These are phyloP conservation scores for Rotaria magnacalcarata DNA, from an alignment of 2,888 invertebrate genomes.

Conservation along the genomic window DNA sequence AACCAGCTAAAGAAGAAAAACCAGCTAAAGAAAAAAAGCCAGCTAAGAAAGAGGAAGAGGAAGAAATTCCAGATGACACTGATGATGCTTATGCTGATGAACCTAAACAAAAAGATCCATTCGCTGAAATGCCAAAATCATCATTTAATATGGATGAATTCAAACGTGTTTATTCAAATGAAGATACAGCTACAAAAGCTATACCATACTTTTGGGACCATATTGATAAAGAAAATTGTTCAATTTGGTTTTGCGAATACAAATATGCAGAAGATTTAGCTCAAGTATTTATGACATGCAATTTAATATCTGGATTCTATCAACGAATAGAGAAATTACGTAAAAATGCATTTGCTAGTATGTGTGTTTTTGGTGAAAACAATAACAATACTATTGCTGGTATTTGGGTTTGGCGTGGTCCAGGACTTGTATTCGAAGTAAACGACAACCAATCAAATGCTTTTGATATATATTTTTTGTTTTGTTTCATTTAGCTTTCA, in stretches of 20 bases:
- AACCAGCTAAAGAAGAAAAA: background rate
- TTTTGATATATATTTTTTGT: background rate
- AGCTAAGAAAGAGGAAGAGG: slow-evolving; percentile 53
- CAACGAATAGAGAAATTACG: slow-evolving; percentile 96
- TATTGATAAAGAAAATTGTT: slow-evolving; percentile 89
- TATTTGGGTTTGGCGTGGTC: slow-evolving; percentile 96
- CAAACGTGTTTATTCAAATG: slow-evolving; percentile 93
- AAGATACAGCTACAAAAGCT: slow-evolving; percentile 77
- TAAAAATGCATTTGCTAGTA: slow-evolving; percentile 88
- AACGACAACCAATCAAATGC: slow-evolving; percentile 12
- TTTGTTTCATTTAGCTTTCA: slow-evolving; percentile 65
- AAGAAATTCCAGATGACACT: slow-evolving; percentile 37
- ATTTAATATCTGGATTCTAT: slow-evolving; percentile 90
- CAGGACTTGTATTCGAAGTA: slow-evolving; percentile 79
- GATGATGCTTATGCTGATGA: slow-evolving; percentile 48
- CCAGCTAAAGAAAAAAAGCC: slow-evolving; percentile 51
- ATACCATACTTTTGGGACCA: slow-evolving; percentile 97
- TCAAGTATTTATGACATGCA: slow-evolving; percentile 94
- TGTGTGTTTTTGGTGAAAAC: slow-evolving; percentile 85
- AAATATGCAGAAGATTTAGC: slow-evolving; percentile 86
- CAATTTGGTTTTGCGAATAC: slow-evolving; percentile 95
- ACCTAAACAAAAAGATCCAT: slow-evolving; percentile 49
- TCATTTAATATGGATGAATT: slow-evolving; percentile 90
- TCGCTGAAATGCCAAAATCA: slow-evolving; percentile 44
- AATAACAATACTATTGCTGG: slow-evolving; percentile 88